Base-by-base conservation (phyloP, 37 sponge, comb jelly and placozoan species). In the Eunapius fragilis region DNA sequence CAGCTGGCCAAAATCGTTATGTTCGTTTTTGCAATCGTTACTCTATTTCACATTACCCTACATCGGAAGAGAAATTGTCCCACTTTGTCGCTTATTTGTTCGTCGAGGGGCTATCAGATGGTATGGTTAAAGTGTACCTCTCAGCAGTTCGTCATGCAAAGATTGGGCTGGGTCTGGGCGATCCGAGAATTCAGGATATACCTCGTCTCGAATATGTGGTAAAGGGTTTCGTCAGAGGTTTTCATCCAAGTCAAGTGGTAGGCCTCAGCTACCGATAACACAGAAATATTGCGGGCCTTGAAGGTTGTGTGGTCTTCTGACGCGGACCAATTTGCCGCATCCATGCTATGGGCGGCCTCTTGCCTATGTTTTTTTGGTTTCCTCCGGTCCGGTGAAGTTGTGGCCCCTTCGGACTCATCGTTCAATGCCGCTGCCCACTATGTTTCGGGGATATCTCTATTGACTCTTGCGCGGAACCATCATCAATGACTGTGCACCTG, bases 161-260 rank as follows among this genome's bases (percentile, higher is more conserved):
- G 30, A 87, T 80, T 35, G 81, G 81, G 12, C 38, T 80, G 25
- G 87, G 87, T 4, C 22, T 80, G 68, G 81, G 75, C 37, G 76
- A 80, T 28, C 81, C 75, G 31, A 72, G n/a, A 73, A 58, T 58
- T 58, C 58, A 2, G 58, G 58, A 58, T 58, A 73, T 73, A 28
- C 74, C 12, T 25, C 74, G 27, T 17, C 32, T 73, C 31, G 11
- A 33, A 73, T 33, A 73, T 34, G 74, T 73, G 74, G 31, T 73
- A 12, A 73, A 73, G 74, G 74, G 74, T 71, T 26, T 71, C 26
- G 30, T 30, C 3, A 6, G 22, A 73, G 14, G 74, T 73, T 33
- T 22, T 34, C 58, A 58, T 58, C 58, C 36, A 77, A 33, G 24
- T 37, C 31, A 4, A 9, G 77, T 13, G 37, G 77, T 36, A 76